These are phyloP conservation scores for Phainopepla nitens DNA, from an alignment of 2,113 vertebrate genomes.

Conservation along the genomic window DNA sequence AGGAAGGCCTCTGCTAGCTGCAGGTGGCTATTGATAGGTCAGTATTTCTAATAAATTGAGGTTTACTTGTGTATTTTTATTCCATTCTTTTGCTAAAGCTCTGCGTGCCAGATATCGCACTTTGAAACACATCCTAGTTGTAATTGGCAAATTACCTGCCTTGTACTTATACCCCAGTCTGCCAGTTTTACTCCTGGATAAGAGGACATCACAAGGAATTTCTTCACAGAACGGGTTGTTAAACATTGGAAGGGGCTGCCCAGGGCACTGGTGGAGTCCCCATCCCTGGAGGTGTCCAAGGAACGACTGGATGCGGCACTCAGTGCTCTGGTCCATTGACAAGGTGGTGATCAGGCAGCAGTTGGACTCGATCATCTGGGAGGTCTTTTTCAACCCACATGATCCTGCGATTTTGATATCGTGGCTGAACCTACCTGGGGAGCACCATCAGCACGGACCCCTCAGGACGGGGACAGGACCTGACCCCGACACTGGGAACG, in stretches of 20 bases:
- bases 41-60: background rate
- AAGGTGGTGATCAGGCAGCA: background rate
- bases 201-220: background rate
- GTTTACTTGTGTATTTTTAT: background rate
- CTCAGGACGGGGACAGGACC: background rate
- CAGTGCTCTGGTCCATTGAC: background rate
- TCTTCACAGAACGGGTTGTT: background rate
- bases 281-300: background rate
- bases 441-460: background rate
- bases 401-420: background rate
- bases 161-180: rapidly evolving
- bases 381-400: background rate
- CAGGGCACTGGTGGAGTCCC: too few species aligned
- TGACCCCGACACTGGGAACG: background rate
- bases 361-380: too few species aligned
- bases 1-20: background rate
- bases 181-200: background rate
- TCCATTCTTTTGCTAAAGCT: background rate
- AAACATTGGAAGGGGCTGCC: background rate
- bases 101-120: rapidly evolving
- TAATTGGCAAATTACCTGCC: too few species aligned
- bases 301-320: background rate
- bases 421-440: background rate
- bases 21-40: background rate
- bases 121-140: background rate